Percentiles rank a stretch among this genome's conserved stretches.
Evolutionary conservation across 2,113 vertebrate species (phyloP).

Genomic region (Zosterops lateralis): DNA sequence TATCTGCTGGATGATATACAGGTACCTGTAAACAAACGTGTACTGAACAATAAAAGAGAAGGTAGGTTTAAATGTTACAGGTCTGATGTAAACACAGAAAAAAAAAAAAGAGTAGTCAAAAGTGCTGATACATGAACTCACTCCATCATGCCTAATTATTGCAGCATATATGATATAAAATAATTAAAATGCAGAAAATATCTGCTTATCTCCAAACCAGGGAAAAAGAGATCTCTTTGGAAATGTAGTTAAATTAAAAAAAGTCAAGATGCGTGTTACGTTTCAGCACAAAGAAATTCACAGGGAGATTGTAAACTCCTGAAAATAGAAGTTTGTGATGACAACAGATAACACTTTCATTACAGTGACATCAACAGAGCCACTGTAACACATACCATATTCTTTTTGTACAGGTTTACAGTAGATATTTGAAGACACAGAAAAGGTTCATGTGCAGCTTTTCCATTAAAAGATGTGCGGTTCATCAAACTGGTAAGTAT

Average conservation of each 20-base stretch:
- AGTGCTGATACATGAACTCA: slow-evolving; percentile 44
- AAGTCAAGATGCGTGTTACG: neutral
- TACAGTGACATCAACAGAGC: neutral
- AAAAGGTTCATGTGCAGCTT: slow-evolving; percentile 20
- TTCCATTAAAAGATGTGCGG: slow-evolving; percentile 12
- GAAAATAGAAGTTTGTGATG: slow-evolving; percentile 12
- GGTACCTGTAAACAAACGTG: slow-evolving; percentile 51
- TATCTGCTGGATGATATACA: slow-evolving; percentile 53
- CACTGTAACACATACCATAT: neutral
- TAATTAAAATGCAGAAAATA: neutral
- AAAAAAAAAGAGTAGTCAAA: slow-evolving; percentile 55
- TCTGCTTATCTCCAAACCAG: slow-evolving; percentile 39
- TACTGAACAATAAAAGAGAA: slow-evolving; percentile 32
- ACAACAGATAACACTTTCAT: neutral
- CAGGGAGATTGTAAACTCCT: slow-evolving; percentile 4
- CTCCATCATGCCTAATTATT: slow-evolving; percentile 55
- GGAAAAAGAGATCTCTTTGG: slow-evolving; percentile 66
- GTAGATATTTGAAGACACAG: slow-evolving; percentile 41
- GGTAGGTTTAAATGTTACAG: neutral
- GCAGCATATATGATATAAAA: slow-evolving; percentile 55
- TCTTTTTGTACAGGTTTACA: slow-evolving; percentile 1
- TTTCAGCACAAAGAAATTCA: slow-evolving; percentile 26
- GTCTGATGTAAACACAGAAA: slow-evolving; percentile 48
- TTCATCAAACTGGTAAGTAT: slow-evolving; percentile 13
- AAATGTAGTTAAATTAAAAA: slow-evolving; percentile 36